These are phyloP conservation scores for Centrocercus urophasianus DNA, from an alignment of 2,113 vertebrate genomes.

Conservation along the genomic window DNA sequence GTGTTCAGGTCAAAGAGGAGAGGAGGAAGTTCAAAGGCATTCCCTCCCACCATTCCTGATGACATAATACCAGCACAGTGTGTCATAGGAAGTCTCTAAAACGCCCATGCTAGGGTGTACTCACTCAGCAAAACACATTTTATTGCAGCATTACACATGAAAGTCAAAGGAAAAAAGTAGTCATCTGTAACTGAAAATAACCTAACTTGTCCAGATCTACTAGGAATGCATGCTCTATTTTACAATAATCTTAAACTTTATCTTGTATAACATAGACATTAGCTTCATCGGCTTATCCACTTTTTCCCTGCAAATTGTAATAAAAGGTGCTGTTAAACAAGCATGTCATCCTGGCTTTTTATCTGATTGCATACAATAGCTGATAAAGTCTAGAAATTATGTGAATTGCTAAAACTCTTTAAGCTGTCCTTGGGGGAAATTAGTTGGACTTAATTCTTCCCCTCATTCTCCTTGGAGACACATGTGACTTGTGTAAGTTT, in stretches of 20 bases:
- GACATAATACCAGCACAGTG: slow-evolving; percentile 25
- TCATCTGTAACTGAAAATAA: background rate
- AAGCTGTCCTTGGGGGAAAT: background rate
- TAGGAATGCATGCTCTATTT: background rate
- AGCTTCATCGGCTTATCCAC: background rate
- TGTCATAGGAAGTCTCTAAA: slow-evolving; percentile 63
- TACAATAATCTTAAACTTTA: background rate
- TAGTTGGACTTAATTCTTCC: background rate
- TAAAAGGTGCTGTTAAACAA: background rate
- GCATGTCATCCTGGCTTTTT: background rate
- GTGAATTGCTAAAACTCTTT: background rate
- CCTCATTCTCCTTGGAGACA: background rate
- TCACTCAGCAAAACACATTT: slow-evolving; percentile 7
- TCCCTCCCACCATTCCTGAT: slow-evolving; percentile 69
- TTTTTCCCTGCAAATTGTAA: background rate
- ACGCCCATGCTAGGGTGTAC: slow-evolving; percentile 35
- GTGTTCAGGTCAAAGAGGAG: slow-evolving; percentile 75
- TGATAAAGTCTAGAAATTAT: background rate
- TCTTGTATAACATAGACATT: background rate
- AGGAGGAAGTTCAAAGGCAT: slow-evolving; percentile 76
- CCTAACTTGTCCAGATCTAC: background rate
- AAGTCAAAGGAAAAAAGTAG: background rate
- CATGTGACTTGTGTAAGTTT: background rate
- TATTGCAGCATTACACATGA: background rate
- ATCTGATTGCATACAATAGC: background rate